These are phyloP conservation scores for Teleogryllus oceanicus DNA, from an alignment of 2,888 invertebrate species.

Conservation along the genomic window DNA sequence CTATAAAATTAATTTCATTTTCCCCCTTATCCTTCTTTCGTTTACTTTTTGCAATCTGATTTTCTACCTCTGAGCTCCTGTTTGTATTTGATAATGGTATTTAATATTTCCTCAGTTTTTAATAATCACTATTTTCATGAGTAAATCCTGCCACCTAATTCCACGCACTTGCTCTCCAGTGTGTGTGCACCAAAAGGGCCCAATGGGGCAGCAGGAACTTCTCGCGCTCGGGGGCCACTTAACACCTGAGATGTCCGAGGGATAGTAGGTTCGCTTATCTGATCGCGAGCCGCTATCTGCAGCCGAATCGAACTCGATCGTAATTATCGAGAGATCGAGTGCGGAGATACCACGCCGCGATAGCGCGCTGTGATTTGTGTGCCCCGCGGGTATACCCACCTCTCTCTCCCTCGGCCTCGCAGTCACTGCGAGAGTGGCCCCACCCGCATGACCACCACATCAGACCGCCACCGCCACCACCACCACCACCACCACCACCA, in stretches of 20 bases:
- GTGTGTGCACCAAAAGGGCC: not conserved
- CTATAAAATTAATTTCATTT: too few species aligned
- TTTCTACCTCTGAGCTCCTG: too few species aligned
- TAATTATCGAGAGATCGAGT: not conserved
- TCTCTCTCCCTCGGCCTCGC: too few species aligned
- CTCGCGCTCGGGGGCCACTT: constrained; percentile 4
- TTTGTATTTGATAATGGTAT: too few species aligned
- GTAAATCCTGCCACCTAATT: too few species aligned
- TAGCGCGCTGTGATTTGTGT: not conserved
- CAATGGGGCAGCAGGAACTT: not conserved
- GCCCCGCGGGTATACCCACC: too few species aligned
- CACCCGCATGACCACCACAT: not conserved
- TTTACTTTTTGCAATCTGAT: too few species aligned
- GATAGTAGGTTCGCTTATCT: not conserved
- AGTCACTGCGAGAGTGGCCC: not conserved
- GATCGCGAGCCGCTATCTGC: constrained; percentile 6
- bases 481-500: not conserved
- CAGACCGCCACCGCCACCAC: not conserved
- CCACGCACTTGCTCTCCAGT: not conserved
- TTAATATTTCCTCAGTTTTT: too few species aligned
- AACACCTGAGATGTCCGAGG: constrained; percentile 4
- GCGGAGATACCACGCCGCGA: not conserved
- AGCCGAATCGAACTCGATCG: not conserved
- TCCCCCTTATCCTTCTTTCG: too few species aligned
- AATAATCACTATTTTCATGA: too few species aligned